Base-by-base conservation (phyloP, 2,888 invertebrate genomes). In the Dolichopus griseipennis region DNA sequence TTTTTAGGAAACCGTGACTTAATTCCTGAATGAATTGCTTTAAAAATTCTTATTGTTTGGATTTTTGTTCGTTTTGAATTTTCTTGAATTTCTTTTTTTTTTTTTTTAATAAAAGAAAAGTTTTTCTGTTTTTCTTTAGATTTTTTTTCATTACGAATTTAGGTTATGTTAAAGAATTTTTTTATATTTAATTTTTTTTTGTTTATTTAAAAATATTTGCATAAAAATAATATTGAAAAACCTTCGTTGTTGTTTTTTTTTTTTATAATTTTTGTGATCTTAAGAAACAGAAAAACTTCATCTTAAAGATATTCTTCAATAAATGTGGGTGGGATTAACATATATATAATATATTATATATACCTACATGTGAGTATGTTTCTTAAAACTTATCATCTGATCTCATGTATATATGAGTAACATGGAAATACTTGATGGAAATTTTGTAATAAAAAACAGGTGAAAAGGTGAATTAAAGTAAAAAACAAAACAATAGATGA, bases 111-210 rank as follows among this genome's bases (percentile, higher is more conserved):
- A 52, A 52, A n/a, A 52, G 52, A 6, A 52, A 18, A 52, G 15
- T 52, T 52, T 43, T 52, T 52, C 6, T 52, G 9, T 52, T 52
- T 52, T 18, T 52, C 18, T 18, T 52, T 52, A 18, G 5, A 12
- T 52, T 18, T 52, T 52, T 52, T 18, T 52, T 52, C 18, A 15
- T 52, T 52, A 18, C 6, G 52, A 18, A 52, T 52, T 52, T 52
- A 52, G 52, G 52, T 52, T 52, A 52, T 52, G 52, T 52, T 52
- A 52, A 52, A 52, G n/a, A 52, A 52, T 52, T 52, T 52, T 52
- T 52, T 52, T 52, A 52, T 52, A 18, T 52, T 8, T 15, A 2
- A 18, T 12, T 52, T 18, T 52, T 52, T 7, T 52, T 52, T 52
- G n/a, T 52, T 52, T 52, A 2, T n/a, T n/a, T 52, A 3, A 41